Percentiles rank a stretch among this genome's conserved stretches.
phyloP scores from a whole-genome alignment of 2,888 invertebrate genomes.

The Neocrepidodera transversa region DNA sequence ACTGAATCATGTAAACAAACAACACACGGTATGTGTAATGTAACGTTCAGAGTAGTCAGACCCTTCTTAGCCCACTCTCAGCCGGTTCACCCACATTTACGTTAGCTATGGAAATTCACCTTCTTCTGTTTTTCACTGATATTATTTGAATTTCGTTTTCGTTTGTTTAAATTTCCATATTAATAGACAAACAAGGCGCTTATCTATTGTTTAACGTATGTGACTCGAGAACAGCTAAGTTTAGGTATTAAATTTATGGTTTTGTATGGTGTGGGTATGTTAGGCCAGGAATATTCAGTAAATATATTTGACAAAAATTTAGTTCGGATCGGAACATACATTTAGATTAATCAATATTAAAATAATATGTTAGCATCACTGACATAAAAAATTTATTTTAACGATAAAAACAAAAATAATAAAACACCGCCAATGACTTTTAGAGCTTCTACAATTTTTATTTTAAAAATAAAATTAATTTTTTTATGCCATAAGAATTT shows the following conservation, averaged over 20 bases:
- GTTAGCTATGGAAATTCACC: not conserved
- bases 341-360: no score
- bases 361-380: no score
- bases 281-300: constrained; percentile 1
- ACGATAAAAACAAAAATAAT: no score
- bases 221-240: constrained; percentile 22
- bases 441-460: no score
- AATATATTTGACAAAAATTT: no score
- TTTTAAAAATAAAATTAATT: no score
- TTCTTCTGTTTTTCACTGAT: constrained; percentile 5
- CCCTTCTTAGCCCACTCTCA: not conserved
- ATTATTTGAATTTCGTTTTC: constrained; percentile 17
- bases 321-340: not conserved
- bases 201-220: constrained; percentile 34
- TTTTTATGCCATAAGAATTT: no score
- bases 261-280: constrained; percentile 26
- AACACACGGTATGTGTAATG: no score
- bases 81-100: constrained; percentile 35
- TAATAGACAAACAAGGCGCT: constrained; percentile 21
- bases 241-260: constrained; percentile 24
- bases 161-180: constrained; percentile 25
- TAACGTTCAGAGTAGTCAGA: no score
- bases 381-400: no score
- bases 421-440: no score
- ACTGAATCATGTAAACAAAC: constrained; percentile 28